Conservation (phyloP, 2,113 vertebrate species). For the Benitochromis conjunctus region DNA sequence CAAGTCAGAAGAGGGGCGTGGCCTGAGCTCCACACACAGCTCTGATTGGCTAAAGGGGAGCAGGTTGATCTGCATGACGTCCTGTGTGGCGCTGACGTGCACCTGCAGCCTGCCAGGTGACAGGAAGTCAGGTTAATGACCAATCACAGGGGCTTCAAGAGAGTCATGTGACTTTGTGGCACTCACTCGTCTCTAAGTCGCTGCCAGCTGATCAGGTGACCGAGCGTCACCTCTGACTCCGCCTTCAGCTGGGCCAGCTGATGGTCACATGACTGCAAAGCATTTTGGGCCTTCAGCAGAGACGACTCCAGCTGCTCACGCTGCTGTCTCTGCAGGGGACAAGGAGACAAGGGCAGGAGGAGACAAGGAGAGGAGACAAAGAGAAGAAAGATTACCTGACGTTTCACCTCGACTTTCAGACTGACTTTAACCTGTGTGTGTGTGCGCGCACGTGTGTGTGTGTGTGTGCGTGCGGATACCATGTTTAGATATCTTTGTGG, state of each 20-base stretch:
- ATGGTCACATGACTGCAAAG: slow-evolving; percentile 44
- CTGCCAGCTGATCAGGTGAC: slow-evolving; percentile 39
- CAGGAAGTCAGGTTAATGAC: not conserved
- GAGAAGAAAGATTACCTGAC: not conserved
- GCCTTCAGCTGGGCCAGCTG: slow-evolving; percentile 42
- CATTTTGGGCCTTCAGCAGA: slow-evolving; percentile 51
- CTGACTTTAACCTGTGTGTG: not conserved
- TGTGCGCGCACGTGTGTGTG: not conserved
- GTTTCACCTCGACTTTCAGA: not conserved
- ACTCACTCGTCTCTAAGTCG: slow-evolving; percentile 59
- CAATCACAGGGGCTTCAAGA: not conserved
- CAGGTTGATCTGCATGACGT: slow-evolving; percentile 50
- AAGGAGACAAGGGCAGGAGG: not conserved
- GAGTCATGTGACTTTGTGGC: not conserved
- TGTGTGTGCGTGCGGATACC: not conserved
- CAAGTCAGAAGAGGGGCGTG: not conserved
- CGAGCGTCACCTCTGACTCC: not conserved
- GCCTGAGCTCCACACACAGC: slow-evolving; percentile 62
- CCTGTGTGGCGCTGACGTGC: not conserved
- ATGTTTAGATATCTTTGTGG: not conserved
- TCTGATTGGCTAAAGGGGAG: slow-evolving; percentile 51
- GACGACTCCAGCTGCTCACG: slow-evolving; percentile 33
- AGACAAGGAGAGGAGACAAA: not conserved
- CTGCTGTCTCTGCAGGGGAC: slow-evolving; percentile 44
- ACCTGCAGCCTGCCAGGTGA: slow-evolving; percentile 54